phyloP scores from a whole-genome alignment of 2,888 invertebrate species.

The Mesorhabditis spiculigera region DNA sequence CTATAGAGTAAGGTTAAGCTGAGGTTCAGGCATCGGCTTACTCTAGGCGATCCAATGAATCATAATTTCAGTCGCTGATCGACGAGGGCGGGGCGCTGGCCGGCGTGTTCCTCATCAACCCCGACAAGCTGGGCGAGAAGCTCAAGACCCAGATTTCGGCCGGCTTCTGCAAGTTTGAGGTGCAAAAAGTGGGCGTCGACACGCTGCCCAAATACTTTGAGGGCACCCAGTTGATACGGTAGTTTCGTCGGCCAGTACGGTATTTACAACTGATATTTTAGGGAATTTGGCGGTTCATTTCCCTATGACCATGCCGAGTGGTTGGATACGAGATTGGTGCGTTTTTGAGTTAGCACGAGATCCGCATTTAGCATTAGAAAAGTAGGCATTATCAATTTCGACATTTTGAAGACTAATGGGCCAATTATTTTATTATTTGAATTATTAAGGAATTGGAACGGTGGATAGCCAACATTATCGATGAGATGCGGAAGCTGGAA shows the following conservation, averaged over 20 bases:
- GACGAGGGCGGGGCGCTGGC: slow-evolving; percentile 73
- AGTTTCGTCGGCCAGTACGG: background rate
- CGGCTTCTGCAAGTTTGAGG: slow-evolving; percentile 98
- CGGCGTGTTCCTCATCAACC: slow-evolving; percentile 93
- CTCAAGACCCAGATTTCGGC: slow-evolving; percentile 93
- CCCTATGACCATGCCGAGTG: slow-evolving; percentile 94
- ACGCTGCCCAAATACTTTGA: slow-evolving; percentile 88
- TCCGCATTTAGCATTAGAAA: too few relatives aligned
- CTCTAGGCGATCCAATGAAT: too few relatives aligned
- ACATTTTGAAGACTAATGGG: too few relatives aligned
- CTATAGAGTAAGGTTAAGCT: slow-evolving; percentile 1
- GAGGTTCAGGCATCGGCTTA: too few relatives aligned
- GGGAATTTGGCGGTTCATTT: slow-evolving; percentile 80
- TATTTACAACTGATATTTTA: background rate
- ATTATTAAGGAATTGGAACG: slow-evolving; percentile 77
- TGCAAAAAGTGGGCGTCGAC: slow-evolving; percentile 93
- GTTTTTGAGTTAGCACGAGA: background rate
- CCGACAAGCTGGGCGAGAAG: slow-evolving; percentile 99
- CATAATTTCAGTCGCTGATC: background rate
- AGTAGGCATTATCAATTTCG: background rate
- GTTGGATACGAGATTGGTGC: slow-evolving; percentile 83
- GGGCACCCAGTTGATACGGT: slow-evolving; percentile 79
- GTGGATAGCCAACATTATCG: slow-evolving; percentile 90
- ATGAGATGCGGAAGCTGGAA: slow-evolving; percentile 60
- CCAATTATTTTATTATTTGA: too few relatives aligned